Base-by-base conservation (phyloP, 2,113 vertebrate species). In the Perca fluviatilis region DNA sequence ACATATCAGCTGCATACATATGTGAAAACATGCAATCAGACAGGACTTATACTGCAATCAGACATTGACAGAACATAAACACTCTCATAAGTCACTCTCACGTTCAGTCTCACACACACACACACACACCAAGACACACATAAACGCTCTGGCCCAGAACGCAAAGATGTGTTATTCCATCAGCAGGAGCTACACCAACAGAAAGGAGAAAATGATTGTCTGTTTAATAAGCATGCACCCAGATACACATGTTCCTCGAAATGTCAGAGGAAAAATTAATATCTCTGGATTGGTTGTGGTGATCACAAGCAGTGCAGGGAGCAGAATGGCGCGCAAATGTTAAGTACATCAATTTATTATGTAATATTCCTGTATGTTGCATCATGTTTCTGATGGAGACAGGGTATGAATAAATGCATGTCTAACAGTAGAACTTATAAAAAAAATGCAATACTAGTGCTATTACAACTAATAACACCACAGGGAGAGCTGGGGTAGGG, bases 201-300 rank as follows among this genome's bases (percentile, higher is more conserved):
- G 70, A 85, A 51, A 68, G 53, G 46, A 80, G 79, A 79, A 86
- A 79, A 77, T 74, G 15, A 83, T 66, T 79, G 66, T 71, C 47
- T 68, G 27, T 33, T 86, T 56, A 76, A 46, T 46, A 49, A 80
- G 68, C 86, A 21, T 54, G 70, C 63, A 27, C 46, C 56, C 40
- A 60, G 56, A 60, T 30, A 68, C 76, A 81, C 64, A 30, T 84
- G 81, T 71, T 64, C 73, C 30, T 74, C 2, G 15, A 83, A 88
- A 88, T 89, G 86, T 82, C 81, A 85, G 14, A 87, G 47, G 36
- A 47, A 87, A 43, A 85, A 81, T 85, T 12, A 83, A 82, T 70
- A 79, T 74, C 49, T 81, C 43, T 80, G 2, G 1, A 58, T 40
- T 68, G 76, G 54, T 27, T 58, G 18, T 21, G 6, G 53, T 30